Evolutionary conservation across 2,888 invertebrate genomes (phyloP), one percentile per base, ranked within the genome.

Genomic region (Pinctada fucata): DNA sequence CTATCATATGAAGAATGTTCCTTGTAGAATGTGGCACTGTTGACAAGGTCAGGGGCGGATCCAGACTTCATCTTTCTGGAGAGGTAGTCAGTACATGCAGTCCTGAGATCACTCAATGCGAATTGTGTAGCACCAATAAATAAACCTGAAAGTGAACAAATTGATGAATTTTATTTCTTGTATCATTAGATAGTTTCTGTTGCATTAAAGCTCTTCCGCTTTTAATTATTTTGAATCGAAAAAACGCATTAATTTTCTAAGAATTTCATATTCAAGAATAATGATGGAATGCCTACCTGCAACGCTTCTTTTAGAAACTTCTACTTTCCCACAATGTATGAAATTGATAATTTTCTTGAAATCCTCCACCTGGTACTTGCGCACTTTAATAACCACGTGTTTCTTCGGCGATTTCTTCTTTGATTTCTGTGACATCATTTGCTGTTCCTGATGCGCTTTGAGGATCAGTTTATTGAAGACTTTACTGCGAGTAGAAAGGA

Each of bases 71-170:
- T 10, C 13, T 58, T 58, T 13, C 13, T 58, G 8, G 58, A 58
- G 8, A 58, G 13, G 50, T 69, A 75, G 48, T 75, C 75, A 45
- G 58, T 47, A 10, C 75, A 75, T 6, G 75, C 75, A 1, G 48
- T 69, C 58, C 69, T 63, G 8, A 75, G 8, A 48, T 75, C 75
- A 10, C 66, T 31, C 4, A 75, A 16, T 4, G 16, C 63, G 69
- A 75, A 75, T 63, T 75, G 69, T 1, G 69, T 48, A 0, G 75
- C 75, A n/a, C 75, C 75, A n/a, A 68, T 69, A 31, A 58, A 75
- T 16, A 75, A 49, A 47, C 75, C 75, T 4, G 52, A 31, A 31
- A 31, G 31, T 31, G 31, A 31, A 31, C 31, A 31, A 31, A 31
- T 31, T 31, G 31, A 31, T 31, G 31, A 31, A 31, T 31, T 31